Percentiles rank a stretch among this genome's conserved stretches.
Conservation (phyloP, 2,113 vertebrate genomes). For the Pycnonotus jocosus region DNA sequence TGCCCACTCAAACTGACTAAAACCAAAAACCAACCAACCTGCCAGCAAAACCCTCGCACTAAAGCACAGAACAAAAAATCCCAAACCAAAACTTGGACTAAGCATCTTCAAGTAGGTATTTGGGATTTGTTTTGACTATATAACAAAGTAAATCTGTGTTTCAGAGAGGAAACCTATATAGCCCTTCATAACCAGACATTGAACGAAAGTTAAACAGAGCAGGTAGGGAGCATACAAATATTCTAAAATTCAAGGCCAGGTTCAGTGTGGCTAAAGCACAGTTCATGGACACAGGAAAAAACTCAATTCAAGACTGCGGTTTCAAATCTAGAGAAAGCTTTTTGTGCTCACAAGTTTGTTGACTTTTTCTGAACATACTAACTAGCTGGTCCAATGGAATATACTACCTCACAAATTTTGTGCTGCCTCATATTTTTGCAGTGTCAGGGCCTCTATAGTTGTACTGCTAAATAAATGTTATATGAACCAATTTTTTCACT, state of each 20-base stretch:
- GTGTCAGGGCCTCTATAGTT: neutral
- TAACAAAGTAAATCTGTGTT: neutral
- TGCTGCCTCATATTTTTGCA: neutral
- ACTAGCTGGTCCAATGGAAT: neutral
- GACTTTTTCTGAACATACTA: neutral
- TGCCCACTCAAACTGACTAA: accelerated
- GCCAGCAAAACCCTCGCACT: neutral
- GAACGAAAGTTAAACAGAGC: neutral
- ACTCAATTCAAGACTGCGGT: neutral
- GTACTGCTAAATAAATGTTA: neutral
- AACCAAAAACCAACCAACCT: neutral
- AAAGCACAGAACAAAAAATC: neutral
- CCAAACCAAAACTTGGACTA: neutral
- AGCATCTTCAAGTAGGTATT: neutral
- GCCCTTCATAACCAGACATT: neutral
- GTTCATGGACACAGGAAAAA: neutral
- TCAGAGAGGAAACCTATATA: neutral
- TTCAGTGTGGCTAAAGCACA: neutral
- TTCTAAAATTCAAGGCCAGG: neutral
- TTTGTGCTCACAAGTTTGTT: neutral
- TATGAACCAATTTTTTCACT: neutral
- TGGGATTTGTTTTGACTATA: neutral
- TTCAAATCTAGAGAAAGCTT: neutral
- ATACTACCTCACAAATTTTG: neutral
- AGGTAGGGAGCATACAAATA: neutral